These are phyloP conservation scores for Nipponacmea schrenckii DNA, from an alignment of 2,888 invertebrate genomes.

Conservation along the genomic window DNA sequence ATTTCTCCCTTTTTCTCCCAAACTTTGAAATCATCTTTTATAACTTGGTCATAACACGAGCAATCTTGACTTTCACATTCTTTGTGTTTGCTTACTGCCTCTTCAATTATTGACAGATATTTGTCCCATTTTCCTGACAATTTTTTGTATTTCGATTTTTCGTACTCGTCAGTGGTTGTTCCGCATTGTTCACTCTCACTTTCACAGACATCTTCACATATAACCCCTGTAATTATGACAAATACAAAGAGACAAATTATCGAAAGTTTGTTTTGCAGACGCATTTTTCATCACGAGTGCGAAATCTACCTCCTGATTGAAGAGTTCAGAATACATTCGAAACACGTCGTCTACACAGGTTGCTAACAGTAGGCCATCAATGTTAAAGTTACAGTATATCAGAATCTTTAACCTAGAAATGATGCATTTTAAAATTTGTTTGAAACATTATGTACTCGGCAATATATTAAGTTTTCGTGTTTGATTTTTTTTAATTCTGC, in stretches of 20 bases:
- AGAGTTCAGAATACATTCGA: too few species aligned
- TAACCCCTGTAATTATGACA: neutral
- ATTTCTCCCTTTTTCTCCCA: conserved; percentile 75
- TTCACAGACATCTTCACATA: neutral
- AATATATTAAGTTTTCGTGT: too few species aligned
- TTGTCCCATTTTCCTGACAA: conserved; percentile 50
- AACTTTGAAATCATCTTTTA: conserved; percentile 77
- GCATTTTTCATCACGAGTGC: too few species aligned
- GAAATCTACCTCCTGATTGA: too few species aligned
- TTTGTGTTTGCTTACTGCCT: conserved; percentile 53
- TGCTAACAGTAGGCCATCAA: too few species aligned
- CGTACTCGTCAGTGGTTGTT: neutral
- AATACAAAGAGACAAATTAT: neutral
- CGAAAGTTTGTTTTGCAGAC: neutral
- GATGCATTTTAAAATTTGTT: too few species aligned
- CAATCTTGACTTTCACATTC: conserved; percentile 57
- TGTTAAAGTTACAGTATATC: too few species aligned
- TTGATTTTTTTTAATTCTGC: too few species aligned
- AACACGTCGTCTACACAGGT: too few species aligned
- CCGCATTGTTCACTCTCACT: neutral
- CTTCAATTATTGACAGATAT: conserved; percentile 55
- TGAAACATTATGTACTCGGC: too few species aligned
- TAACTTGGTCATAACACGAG: conserved; percentile 70
- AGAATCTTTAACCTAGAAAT: too few species aligned
- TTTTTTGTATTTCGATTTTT: conserved; percentile 3